Base-by-base conservation (phyloP, 2,888 invertebrate species). In the Dasypogon diadema region DNA sequence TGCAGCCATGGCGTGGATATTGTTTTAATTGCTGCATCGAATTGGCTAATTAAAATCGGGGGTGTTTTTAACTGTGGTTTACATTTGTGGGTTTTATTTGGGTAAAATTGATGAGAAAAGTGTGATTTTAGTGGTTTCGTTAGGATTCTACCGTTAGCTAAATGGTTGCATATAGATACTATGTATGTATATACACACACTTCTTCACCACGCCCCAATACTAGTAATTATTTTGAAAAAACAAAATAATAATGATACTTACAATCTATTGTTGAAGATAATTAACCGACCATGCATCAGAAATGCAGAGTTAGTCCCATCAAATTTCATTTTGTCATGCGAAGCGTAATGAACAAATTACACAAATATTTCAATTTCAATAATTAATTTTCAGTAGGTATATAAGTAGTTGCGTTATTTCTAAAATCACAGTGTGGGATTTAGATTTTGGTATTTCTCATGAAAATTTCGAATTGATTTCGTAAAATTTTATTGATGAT, bases 191-290 rank as follows among this genome's bases (percentile, higher is more conserved):
- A 63, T 63, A 21, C 48, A 48, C 26, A 24, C 10, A 21, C 18
- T 63, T 46, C n/a, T n/a, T n/a, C n/a, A n/a, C n/a, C n/a, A n/a
- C n/a, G n/a, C 63, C 63, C 73, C 56, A 73, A 56, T 74, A 76
- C 76, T 76, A 76, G 48, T 76, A 63, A 37, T 68, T 55, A 68
- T 26, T 56, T 60, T 72, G 56, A 30, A 22, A n/a, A 70, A 60
- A 58, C 42, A 76, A 58, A 55, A 55, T 68, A 54, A 37, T 56
- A 73, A 70, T 77, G 76, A 80, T 81, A 81, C 81, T 81, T 81
- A 81, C 80, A 80, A 80, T 79, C 81, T 81, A 80, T 80, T 76
- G 79, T 78, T 78, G 80, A 76, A 78, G 76, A 77, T 76, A 65
- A 63, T 76, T 75, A 77, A 80, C 58, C 80, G 79, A 80, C 79